Conservation (phyloP, 2,113 vertebrate species). For the Triplophysa tibetana region DNA sequence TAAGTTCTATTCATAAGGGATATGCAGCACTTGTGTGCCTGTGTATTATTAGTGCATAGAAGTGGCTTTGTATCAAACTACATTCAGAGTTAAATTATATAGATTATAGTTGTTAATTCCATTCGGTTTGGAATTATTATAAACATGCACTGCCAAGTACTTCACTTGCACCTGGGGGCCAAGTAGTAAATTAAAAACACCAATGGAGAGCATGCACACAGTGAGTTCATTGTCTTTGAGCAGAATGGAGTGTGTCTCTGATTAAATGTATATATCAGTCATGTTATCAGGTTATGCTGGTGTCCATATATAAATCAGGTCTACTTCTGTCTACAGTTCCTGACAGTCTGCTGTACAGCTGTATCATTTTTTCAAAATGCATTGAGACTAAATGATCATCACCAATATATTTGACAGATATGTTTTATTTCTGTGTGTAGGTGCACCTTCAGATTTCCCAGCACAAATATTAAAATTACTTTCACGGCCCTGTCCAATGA, state of each 20-base stretch:
- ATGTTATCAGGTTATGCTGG: slow-evolving; percentile 41
- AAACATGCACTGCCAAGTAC: background rate
- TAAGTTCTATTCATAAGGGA: background rate
- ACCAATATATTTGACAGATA: background rate
- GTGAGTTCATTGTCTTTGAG: background rate
- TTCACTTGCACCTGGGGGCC: background rate
- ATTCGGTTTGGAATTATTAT: background rate
- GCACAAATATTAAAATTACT: slow-evolving; percentile 99
- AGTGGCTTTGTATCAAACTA: background rate
- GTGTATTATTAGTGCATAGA: background rate
- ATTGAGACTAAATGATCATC: background rate
- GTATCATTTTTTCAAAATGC: background rate
- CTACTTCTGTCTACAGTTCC: slow-evolving; percentile 22
- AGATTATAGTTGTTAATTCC: background rate
- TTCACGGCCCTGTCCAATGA: slow-evolving; percentile 93
- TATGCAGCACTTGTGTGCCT: background rate
- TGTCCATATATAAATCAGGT: slow-evolving; percentile 48
- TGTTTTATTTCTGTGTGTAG: slow-evolving; percentile 70
- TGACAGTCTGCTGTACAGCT: slow-evolving; percentile 1
- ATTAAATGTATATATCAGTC: slow-evolving; percentile 28
- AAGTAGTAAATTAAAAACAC: background rate
- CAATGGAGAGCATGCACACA: background rate
- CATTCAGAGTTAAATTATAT: background rate
- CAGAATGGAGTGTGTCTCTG: slow-evolving; percentile 23
- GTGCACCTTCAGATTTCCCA: slow-evolving; percentile 97